phyloP scores from a whole-genome alignment of 2,888 invertebrate species.

The Polyommatus icarus region DNA sequence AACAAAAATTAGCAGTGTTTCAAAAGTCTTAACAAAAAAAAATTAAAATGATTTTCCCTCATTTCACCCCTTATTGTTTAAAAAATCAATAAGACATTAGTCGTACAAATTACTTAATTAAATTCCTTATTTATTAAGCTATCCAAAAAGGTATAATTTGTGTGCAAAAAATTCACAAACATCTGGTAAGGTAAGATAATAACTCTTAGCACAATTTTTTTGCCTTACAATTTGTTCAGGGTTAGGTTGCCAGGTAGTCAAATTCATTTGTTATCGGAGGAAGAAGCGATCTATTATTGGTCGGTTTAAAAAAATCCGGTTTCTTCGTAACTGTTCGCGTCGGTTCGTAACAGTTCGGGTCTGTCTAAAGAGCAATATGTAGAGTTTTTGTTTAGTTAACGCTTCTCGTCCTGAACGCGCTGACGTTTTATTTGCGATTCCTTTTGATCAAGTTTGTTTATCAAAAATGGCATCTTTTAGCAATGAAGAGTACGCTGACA shows the following conservation, averaged over 20 bases:
- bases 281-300: background rate
- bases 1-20: background rate
- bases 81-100: background rate
- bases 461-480: conserved; percentile 18
- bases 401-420: conserved; percentile 24
- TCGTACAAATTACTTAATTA: background rate
- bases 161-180: background rate
- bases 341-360: background rate
- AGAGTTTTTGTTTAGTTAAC: conserved; percentile 22
- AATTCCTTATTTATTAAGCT: conserved; percentile 6
- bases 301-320: conserved; percentile 14
- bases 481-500: conserved; percentile 7
- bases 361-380: background rate
- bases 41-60: background rate
- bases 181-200: background rate
- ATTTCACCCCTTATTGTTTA: background rate
- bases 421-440: conserved; percentile 16
- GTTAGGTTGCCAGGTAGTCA: conserved; percentile 27
- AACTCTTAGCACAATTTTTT: background rate
- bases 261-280: conserved; percentile 17
- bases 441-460: background rate
- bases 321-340: conserved; percentile 22
- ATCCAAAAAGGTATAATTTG: background rate
- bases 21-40: background rate
- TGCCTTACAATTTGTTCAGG: conserved; percentile 2